Evolutionary conservation across 2,888 invertebrate species (phyloP).

Genomic region (Nomada fucata): DNA sequence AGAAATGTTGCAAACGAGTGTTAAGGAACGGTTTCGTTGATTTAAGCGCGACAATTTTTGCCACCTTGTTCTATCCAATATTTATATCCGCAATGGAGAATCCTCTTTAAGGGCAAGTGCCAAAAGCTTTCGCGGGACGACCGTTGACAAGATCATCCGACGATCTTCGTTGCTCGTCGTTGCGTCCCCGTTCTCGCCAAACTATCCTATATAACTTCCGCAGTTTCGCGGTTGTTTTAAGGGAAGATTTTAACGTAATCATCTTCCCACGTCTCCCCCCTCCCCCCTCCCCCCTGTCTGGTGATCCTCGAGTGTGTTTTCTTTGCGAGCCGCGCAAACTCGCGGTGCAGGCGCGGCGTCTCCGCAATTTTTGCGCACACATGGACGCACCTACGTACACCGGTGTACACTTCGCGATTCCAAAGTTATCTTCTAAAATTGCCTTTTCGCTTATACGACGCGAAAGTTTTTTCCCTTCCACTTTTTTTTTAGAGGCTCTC

Average conservation of each 20-base stretch:
- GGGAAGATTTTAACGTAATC: conserved; percentile 76
- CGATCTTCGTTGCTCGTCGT: background rate
- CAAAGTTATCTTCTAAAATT: conserved; percentile 50
- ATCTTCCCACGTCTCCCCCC: conserved; percentile 16
- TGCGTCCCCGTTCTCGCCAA: background rate
- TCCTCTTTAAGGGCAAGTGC: background rate
- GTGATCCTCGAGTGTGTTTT: conserved; percentile 23
- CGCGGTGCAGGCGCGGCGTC: conserved; percentile 14
- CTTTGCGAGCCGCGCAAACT: conserved; percentile 30
- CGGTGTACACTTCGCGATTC: background rate
- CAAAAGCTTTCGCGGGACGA: background rate
- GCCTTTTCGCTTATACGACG: conserved; percentile 40
- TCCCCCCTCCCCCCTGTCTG: background rate
- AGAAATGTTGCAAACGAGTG: no score
- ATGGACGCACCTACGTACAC: background rate
- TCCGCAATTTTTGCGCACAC: conserved; percentile 19
- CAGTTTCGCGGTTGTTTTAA: conserved; percentile 71
- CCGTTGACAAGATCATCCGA: conserved; percentile 5
- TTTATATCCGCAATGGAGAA: background rate
- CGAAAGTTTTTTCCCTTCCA: conserved; percentile 9
- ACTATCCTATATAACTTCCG: conserved; percentile 12
- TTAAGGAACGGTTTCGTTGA: no score
- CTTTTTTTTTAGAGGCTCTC: background rate
- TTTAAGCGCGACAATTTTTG: no score
- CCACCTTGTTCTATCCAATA: no score